Evolutionary conservation across 2,797 vertebrate species (phyloP), one percentile per base, ranked within the genome.

Genomic region (Mus spretus): DNA sequence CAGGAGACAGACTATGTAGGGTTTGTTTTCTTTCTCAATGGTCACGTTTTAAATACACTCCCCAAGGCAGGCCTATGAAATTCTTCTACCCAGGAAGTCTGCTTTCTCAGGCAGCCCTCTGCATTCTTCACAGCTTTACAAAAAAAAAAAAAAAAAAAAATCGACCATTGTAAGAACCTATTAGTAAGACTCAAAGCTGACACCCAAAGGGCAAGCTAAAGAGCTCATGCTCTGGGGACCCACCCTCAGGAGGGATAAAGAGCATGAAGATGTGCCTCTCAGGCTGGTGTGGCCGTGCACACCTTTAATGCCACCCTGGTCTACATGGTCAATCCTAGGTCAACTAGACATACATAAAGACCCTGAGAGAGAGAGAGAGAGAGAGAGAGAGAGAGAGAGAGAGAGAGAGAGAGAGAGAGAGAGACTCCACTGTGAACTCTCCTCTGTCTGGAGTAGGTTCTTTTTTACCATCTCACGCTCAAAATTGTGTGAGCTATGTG

Each of bases 21-120:
- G 11, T 96, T 95, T 70, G 6, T 83, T 93, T 89, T 74, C 55
- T 90, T 94, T 90, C 53, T 93, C 89, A n/a, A 1, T 61, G 44
- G 78, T 72, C 31, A 31, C 20, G 22, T 63, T 94, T 92, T 87
- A 86, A 84, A 61, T 59, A 84, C 47, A 77, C 83, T 92, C 72
- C 37, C 83, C 34, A 6, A 19, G 28, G 89, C 44, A 59, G 3
- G 2, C 24, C 83, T 89, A 70, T 34, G 65, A 57, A 40, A 72
- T 86, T 77, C 50, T 95, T 78, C 50, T 40, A 9, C 47, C 78
- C 57, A 26, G 72, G 37, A 50, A 55, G 44, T 92, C 63, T 53
- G 24, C 63, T 63, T 80, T 81, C 65, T 80, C 4, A 1, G 63
- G 40, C 22, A 1, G 10, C 31, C 15, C 79, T 74, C 31, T 61